Base-by-base conservation (phyloP, 2,888 invertebrate genomes). In the Chaetogeoica ovagalla region DNA sequence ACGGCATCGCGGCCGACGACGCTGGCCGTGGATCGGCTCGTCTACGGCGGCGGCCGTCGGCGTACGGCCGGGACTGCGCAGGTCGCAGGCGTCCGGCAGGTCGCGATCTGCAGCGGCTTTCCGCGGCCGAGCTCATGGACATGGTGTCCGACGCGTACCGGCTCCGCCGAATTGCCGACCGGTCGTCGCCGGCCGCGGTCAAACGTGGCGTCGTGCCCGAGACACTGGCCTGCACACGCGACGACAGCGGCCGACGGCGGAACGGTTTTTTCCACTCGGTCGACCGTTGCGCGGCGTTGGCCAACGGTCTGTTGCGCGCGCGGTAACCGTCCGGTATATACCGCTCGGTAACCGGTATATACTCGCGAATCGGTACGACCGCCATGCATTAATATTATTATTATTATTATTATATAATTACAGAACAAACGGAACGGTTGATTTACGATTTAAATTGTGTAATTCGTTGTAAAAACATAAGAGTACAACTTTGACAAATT, bases 211-310 rank as follows among this genome's bases (percentile, higher is more conserved):
- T 3, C n/a, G 37, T 1, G 17, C 52, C 6, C 15, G 37, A 19
- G 30, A 39, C 13, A 3, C 2, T 15, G 11, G 15, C 5, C 57
- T 21, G 6, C 9, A 17, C 30, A 4, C 30, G 37, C 23, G n/a
- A 2, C 30, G 48, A 1, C 23, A 9, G 6, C 30, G 17, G n/a
- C n/a, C 21, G 19, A n/a, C 43, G 68, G 17, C 66, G 59, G 13
- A 23, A 60, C 59, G 76, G 68, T n/a, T 11, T 63, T 9, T 48
- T 68, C 48, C 23, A 37, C 9, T 37, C 70, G 23, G 23, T 70
- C 1, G 55, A 17, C 9, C 60, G 62, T n/a, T 23, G 11, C 23
- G 17, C 0, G 2, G 37, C 69, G 48, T 70, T 77, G 70, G 62
- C 55, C 52, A 8, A 70, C 69, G 21, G 19, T 19, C 13, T 75